Evolutionary conservation across 1,140 invertebrate species (phyloP).

Genomic region (Cotesia glomerata): DNA sequence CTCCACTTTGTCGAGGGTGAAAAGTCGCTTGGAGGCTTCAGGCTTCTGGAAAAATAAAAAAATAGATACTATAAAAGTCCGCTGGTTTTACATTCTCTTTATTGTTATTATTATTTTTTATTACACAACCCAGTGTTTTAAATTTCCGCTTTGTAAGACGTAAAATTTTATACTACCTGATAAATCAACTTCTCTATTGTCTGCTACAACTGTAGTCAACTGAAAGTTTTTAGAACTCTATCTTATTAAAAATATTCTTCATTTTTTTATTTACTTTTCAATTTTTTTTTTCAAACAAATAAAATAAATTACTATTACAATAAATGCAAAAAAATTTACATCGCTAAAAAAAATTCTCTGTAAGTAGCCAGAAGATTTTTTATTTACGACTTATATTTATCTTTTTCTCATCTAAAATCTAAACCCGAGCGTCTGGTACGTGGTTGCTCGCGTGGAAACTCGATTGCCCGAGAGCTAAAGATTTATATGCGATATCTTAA

Average conservation of each 20-base stretch:
- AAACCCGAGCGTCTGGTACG: slow-evolving; percentile 1
- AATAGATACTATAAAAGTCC: not conserved
- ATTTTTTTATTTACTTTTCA: not conserved
- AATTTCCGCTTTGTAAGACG: slow-evolving; percentile 12
- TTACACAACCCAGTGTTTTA: slow-evolving; percentile 3
- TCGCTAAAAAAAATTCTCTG: too few species aligned
- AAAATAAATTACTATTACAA: not conserved
- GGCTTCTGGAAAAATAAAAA: slow-evolving; percentile 7
- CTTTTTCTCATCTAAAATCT: not conserved
- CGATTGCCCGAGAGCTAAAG: slow-evolving; percentile 15
- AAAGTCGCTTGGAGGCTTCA: slow-evolving; percentile 21
- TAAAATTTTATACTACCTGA: slow-evolving; percentile 6
- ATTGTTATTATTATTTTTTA: not conserved
- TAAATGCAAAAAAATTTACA: not conserved
- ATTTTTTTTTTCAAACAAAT: not conserved
- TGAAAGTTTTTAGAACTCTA: not conserved
- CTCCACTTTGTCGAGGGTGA: slow-evolving; percentile 19
- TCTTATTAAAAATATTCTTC: not conserved
- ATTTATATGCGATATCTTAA: slow-evolving; percentile 27
- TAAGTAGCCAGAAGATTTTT: not conserved
- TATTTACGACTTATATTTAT: slow-evolving; percentile 21
- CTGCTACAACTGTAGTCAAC: not conserved
- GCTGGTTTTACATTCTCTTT: slow-evolving; percentile 17
- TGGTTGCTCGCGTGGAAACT: slow-evolving; percentile 14
- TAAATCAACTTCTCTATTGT: slow-evolving; percentile 15